Conservation (phyloP, 2,113 vertebrate species). For the Camelus bactrianus region DNA sequence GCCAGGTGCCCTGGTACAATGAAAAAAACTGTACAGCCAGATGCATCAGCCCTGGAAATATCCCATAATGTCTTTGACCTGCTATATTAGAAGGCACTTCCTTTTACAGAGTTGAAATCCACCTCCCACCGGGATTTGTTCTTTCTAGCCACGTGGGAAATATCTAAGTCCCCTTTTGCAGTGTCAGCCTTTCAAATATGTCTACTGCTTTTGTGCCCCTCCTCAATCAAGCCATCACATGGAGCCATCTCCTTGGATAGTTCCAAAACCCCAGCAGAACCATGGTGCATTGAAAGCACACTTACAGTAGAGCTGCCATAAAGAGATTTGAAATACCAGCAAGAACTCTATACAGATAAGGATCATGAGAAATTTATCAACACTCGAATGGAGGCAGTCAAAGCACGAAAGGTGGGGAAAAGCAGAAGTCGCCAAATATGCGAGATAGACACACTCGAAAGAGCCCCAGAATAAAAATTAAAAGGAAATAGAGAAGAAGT, state of each 20-base stretch:
- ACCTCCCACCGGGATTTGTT: background rate
- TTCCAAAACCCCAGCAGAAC: background rate
- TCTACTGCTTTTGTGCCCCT: background rate
- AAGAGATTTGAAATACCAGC: background rate
- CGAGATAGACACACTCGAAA: background rate
- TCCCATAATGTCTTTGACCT: background rate
- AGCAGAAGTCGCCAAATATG: background rate
- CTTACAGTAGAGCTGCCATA: background rate
- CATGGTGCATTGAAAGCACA: background rate
- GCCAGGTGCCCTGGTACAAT: background rate
- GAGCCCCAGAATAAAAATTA: background rate
- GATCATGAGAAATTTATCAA: conserved; percentile 25
- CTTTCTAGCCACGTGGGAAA: background rate
- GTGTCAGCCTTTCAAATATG: conserved; percentile 9
- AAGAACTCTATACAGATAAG: background rate
- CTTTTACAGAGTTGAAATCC: background rate
- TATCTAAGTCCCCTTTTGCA: conserved; percentile 5
- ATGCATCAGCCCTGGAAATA: background rate
- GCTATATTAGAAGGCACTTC: conserved; percentile 11
- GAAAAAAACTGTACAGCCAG: background rate
- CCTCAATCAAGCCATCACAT: background rate
- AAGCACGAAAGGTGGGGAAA: background rate
- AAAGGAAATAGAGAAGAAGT: background rate
- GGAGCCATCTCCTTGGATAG: background rate
- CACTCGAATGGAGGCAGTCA: conserved; percentile 8